phyloP scores from a whole-genome alignment of 2,888 invertebrate genomes.

The Germaria angustata region DNA sequence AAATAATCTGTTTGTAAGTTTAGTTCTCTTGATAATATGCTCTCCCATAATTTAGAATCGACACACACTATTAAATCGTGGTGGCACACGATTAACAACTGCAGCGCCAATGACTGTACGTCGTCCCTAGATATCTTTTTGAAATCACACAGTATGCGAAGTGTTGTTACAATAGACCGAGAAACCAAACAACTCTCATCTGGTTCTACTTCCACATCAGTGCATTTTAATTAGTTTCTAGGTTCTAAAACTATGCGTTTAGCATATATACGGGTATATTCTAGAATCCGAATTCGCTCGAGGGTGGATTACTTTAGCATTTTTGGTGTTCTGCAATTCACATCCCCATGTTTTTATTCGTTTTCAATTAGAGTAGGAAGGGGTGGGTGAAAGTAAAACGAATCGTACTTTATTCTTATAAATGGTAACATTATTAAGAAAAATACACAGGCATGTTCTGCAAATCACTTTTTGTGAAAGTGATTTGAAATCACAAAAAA shows the following conservation, averaged over 20 bases:
- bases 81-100: slow-evolving; percentile 87
- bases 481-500: no score
- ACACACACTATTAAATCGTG: slow-evolving; percentile 85
- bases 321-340: no score
- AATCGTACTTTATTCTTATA: no score
- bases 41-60: slow-evolving; percentile 85
- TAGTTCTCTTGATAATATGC: slow-evolving; percentile 81
- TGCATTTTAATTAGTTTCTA: slow-evolving; percentile 84
- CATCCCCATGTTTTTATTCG: no score
- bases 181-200: slow-evolving; percentile 71
- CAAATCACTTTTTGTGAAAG: no score
- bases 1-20: slow-evolving; percentile 80
- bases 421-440: no score
- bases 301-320: no score
- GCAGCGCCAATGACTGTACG: slow-evolving; percentile 83
- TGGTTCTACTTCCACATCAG: slow-evolving; percentile 80
- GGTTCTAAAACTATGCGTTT: slow-evolving; percentile 85
- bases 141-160: slow-evolving; percentile 74
- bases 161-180: slow-evolving; percentile 74
- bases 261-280: no score
- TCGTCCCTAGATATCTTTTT: slow-evolving; percentile 78
- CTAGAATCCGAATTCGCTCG: no score
- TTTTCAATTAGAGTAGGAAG: no score
- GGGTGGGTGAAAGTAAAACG: no score
- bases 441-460: no score